phyloP scores from a whole-genome alignment of 2,797 vertebrate species.

The Naso thynnoides region DNA sequence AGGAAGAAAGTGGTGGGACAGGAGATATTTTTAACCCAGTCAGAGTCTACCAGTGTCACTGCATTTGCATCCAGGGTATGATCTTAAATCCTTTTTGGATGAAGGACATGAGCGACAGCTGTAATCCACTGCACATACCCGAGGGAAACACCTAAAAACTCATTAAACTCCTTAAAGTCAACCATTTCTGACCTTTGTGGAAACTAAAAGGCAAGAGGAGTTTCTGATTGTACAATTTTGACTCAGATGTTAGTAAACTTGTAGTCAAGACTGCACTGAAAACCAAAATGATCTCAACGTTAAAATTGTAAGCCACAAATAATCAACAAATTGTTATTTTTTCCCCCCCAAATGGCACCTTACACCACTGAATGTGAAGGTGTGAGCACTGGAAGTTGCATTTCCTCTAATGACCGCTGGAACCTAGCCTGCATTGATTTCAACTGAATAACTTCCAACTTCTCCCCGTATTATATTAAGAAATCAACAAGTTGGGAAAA shows the following conservation, averaged over 20 bases:
- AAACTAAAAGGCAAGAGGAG: not conserved
- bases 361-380: not conserved
- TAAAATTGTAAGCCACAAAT: not conserved
- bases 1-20: conserved; percentile 39
- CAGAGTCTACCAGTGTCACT: not conserved
- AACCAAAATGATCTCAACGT: not conserved
- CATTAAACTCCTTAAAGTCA: not conserved
- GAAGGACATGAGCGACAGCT: not conserved
- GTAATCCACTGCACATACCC: not conserved
- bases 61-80: not conserved
- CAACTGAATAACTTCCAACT: not conserved
- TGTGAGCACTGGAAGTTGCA: not conserved
- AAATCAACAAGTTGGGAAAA: not conserved
- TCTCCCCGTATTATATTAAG: not conserved
- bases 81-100: not conserved
- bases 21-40: conserved; percentile 5
- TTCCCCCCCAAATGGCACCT: too few species aligned
- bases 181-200: not conserved
- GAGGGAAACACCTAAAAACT: not conserved
- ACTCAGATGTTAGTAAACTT: too few species aligned
- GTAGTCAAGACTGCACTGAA: not conserved
- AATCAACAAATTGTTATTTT: not conserved
- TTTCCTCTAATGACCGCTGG: not conserved
- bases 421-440: not conserved
- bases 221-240: not conserved